Conservation (phyloP, 2,888 invertebrate species). For the Cheilosia vulpina region DNA sequence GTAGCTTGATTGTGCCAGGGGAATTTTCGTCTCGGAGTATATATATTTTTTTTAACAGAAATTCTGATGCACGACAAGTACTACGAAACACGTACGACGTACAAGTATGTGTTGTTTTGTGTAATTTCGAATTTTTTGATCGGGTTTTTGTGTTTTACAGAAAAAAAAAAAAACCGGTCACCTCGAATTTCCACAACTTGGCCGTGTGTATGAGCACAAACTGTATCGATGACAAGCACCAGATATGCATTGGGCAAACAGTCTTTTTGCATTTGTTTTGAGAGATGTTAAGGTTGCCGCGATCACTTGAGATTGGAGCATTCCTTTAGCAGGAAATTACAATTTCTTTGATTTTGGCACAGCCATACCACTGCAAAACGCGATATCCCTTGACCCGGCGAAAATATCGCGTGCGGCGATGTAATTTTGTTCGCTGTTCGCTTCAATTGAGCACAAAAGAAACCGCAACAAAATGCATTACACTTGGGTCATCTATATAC, state of each 20-base stretch:
- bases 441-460: background rate
- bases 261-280: constrained; percentile 14
- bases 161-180: constrained; percentile 45
- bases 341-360: background rate
- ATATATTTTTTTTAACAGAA: constrained; percentile 28
- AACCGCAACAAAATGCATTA: constrained; percentile 33
- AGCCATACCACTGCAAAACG: background rate
- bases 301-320: constrained; percentile 15
- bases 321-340: constrained; percentile 33
- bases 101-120: constrained; percentile 25
- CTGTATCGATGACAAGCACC: constrained; percentile 48
- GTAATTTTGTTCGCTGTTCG: constrained; percentile 24
- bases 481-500: constrained; percentile 31
- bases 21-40: constrained; percentile 3
- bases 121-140: constrained; percentile 49
- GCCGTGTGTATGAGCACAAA: constrained; percentile 52
- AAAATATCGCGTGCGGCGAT: constrained; percentile 53
- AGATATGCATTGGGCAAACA: constrained; percentile 31
- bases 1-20: constrained; percentile 33
- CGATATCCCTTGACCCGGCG: constrained; percentile 56
- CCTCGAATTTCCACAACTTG: constrained; percentile 46
- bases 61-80: constrained; percentile 55
- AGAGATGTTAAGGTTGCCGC: background rate
- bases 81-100: constrained; percentile 47
- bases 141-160: constrained; percentile 15